phyloP scores from a whole-genome alignment of 92 coral and sea anemone species.

The Plumapathes pennacea region DNA sequence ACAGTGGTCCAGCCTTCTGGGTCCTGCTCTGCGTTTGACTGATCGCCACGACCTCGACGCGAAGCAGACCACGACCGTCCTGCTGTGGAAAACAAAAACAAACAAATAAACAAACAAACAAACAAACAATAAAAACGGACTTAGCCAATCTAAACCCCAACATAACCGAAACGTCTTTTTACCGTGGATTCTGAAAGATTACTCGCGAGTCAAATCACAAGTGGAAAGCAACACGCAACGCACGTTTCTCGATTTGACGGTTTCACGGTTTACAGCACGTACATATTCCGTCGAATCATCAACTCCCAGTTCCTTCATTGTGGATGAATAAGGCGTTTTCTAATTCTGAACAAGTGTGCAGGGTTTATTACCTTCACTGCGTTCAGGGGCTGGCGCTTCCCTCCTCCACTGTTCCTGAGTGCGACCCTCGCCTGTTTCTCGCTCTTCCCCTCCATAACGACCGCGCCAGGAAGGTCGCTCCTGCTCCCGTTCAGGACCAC shows the following conservation, averaged over 20 bases:
- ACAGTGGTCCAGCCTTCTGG: conserved; percentile 78
- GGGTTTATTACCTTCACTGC: conserved; percentile 21
- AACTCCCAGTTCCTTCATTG: not conserved
- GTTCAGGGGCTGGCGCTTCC: conserved; percentile 32
- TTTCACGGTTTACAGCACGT: no score
- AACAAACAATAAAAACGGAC: not conserved
- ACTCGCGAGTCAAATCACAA: no score
- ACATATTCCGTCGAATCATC: no score
- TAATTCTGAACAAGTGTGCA: not conserved
- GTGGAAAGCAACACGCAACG: no score
- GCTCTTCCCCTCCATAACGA: no score
- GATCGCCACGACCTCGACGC: conserved; percentile 76
- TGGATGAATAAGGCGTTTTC: not conserved
- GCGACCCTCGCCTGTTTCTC: no score
- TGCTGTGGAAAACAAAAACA: conserved; percentile 4
- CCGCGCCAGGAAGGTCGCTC: no score
- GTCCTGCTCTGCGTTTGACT: conserved; percentile 48
- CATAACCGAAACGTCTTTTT: no score
- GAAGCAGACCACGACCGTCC: conserved; percentile 78
- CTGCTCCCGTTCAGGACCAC: no score
- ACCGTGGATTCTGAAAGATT: no score
- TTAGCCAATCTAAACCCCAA: not conserved
- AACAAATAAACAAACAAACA: not conserved
- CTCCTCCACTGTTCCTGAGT: conserved; percentile 54
- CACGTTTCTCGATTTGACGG: no score